phyloP scores from a whole-genome alignment of 2,113 vertebrate genomes.

The Symphodus melops region DNA sequence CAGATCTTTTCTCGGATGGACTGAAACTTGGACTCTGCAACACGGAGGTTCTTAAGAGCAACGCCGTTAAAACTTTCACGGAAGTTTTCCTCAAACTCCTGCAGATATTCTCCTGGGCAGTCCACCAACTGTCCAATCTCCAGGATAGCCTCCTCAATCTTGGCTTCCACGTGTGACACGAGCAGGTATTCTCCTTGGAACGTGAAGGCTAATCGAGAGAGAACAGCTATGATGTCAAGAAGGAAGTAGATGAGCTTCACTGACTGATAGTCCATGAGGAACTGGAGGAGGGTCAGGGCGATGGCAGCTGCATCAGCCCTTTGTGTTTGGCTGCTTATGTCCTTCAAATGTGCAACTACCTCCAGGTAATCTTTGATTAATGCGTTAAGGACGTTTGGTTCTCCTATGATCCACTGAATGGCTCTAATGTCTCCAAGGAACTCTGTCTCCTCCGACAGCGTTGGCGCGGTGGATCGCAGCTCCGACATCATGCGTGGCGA shows the following conservation, averaged over 20 bases:
- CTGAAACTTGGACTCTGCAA: slow-evolving; percentile 97
- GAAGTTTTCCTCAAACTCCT: slow-evolving; percentile 97
- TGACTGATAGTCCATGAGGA: slow-evolving; percentile 96
- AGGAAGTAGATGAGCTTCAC: slow-evolving; percentile 97
- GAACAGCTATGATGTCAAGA: slow-evolving; percentile 92
- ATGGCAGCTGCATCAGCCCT: slow-evolving; percentile 92
- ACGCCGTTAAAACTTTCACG: slow-evolving; percentile 95
- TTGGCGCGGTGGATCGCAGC: slow-evolving; percentile 89
- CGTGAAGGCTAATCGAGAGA: slow-evolving; percentile 91
- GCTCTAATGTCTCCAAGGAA: slow-evolving; percentile 95
- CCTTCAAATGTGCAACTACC: slow-evolving; percentile 94
- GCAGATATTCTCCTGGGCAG: slow-evolving; percentile 93
- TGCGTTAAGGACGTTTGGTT: slow-evolving; percentile 95
- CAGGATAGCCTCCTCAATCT: slow-evolving; percentile 93
- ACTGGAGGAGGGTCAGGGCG: slow-evolving; percentile 93
- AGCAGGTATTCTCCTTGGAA: slow-evolving; percentile 94
- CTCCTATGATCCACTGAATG: slow-evolving; percentile 94
- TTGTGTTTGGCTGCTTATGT: slow-evolving; percentile 93
- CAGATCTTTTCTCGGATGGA: slow-evolving; percentile 97
- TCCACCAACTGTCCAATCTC: slow-evolving; percentile 93
- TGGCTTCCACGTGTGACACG: slow-evolving; percentile 91
- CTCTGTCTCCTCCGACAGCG: slow-evolving; percentile 93
- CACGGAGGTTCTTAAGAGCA: slow-evolving; percentile 92
- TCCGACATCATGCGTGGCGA: slow-evolving; percentile 94
- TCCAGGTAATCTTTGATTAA: slow-evolving; percentile 97